Conservation (phyloP, 2,113 vertebrate species). For the Micronycteris hirsuta region DNA sequence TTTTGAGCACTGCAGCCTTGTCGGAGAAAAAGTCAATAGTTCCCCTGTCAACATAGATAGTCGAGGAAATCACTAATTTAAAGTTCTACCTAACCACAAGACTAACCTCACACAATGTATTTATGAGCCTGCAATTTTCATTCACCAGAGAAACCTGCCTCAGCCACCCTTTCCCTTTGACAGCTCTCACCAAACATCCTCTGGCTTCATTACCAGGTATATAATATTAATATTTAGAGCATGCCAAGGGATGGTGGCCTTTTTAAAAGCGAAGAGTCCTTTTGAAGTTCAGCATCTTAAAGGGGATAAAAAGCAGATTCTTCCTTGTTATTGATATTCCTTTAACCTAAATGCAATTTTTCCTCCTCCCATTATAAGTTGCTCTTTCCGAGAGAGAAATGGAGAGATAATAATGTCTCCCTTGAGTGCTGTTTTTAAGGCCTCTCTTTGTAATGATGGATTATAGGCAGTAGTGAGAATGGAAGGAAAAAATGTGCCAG, state of each 20-base stretch:
- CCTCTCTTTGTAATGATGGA: slow-evolving; percentile 52
- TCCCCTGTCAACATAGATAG: slow-evolving; percentile 48
- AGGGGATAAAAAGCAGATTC: slow-evolving; percentile 12
- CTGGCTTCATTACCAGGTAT: slow-evolving; percentile 63
- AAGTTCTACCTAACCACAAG: slow-evolving; percentile 57
- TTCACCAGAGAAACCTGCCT: slow-evolving; percentile 52
- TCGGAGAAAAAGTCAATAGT: slow-evolving; percentile 58
- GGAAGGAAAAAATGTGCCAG: neutral
- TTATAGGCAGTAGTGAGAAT: slow-evolving; percentile 48
- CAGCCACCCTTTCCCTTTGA: slow-evolving; percentile 56
- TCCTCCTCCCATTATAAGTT: neutral
- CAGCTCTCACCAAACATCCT: slow-evolving; percentile 51
- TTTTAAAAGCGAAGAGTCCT: slow-evolving; percentile 51
- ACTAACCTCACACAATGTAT: slow-evolving; percentile 64
- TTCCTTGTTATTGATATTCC: slow-evolving; percentile 55
- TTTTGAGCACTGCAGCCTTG: slow-evolving; percentile 64
- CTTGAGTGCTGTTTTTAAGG: slow-evolving; percentile 38
- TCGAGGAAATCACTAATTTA: slow-evolving; percentile 58
- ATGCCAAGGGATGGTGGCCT: slow-evolving; percentile 8
- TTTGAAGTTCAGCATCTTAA: slow-evolving; percentile 34
- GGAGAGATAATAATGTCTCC: slow-evolving; percentile 58
- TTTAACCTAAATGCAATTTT: slow-evolving; percentile 21
- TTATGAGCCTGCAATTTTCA: slow-evolving; percentile 75
- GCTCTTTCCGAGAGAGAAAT: slow-evolving; percentile 52
- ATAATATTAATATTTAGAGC: slow-evolving; percentile 42